Evolutionary conservation across 2,888 invertebrate species (phyloP).

Genomic region (Euplexia lucipara): DNA sequence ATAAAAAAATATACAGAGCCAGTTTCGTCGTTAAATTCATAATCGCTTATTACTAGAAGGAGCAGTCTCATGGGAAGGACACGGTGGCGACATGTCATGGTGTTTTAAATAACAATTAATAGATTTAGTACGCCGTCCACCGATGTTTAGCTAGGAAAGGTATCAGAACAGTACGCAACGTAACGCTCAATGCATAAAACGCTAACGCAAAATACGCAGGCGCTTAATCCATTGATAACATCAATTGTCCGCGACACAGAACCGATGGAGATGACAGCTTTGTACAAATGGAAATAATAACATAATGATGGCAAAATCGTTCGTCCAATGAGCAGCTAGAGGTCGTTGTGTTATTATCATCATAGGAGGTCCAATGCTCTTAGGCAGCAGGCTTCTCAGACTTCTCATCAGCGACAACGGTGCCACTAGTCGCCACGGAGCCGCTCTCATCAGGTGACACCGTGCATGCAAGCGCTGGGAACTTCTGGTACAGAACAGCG

Average conservation of each 20-base stretch:
- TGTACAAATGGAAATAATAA: constrained; percentile 24
- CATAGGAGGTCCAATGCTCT: constrained; percentile 43
- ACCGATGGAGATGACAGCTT: constrained; percentile 57
- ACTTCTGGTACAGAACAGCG: constrained; percentile 94
- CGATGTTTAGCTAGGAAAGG: constrained; percentile 5
- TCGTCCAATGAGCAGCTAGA: constrained; percentile 68
- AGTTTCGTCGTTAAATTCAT: constrained; percentile 80
- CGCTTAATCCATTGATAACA: constrained; percentile 56
- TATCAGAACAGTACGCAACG: constrained; percentile 21
- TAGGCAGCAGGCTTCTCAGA: constrained; percentile 93
- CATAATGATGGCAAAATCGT: constrained; percentile 73
- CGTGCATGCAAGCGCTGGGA: constrained; percentile 94
- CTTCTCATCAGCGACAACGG: constrained; percentile 93
- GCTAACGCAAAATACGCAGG: constrained; percentile 81
- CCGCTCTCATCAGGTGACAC: constrained; percentile 91
- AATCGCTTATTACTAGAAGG: constrained; percentile 81
- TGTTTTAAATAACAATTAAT: constrained; percentile 26
- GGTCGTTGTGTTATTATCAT: constrained; percentile 45
- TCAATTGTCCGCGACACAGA: constrained; percentile 81
- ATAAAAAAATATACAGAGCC: constrained; percentile 79
- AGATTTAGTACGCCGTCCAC: constrained; percentile 23
- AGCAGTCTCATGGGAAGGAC: constrained; percentile 83
- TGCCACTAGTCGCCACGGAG: constrained; percentile 93
- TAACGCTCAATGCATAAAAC: constrained; percentile 17
- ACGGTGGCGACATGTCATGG: constrained; percentile 32